Evolutionary conservation across 2,888 invertebrate species (phyloP), one percentile per base, ranked within the genome.

Genomic region (Tachystola acroxantha): DNA sequence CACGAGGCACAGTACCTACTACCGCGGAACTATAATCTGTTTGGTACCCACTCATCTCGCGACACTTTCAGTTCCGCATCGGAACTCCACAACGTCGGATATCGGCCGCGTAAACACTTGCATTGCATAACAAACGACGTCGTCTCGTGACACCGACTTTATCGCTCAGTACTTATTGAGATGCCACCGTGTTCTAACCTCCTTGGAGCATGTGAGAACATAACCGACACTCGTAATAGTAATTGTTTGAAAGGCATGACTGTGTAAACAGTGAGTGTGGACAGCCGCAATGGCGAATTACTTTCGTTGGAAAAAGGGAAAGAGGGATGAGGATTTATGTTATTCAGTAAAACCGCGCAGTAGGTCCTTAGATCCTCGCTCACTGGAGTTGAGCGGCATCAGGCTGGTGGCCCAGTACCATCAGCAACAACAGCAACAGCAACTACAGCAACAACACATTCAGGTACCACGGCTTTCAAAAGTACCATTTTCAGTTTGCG

Each of bases 301-400:
- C 59, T 91, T 92, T 64, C 88, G 90, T 46, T 92, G 92, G 92
- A 91, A 91, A 59, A 91, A 90, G 53, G 88, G 90, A 32, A 89
- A 89, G 50, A 78, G 88, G 51, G 89, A 89, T 57, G 90, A 89
- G 45, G 81, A 80, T 49, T 87, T 84, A 53, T 88, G 87, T 54
- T 87, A 79, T 62, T 81, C 88, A 30, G 80, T 84, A 47, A 92
- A 93, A 57, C 93, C 91, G 7, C 88, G 93, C 36, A 93, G 93
- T 68, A 88, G 92, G 42, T 94, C 93, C 1, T 72, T 94, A 68
- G 94, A 94, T 68, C 90, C 93, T 16, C 89, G 91, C 46, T 89
- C 92, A 6, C 74, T 93, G 60, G 92, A 93, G 62, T 80, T 90
- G 37, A 91, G 92, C 40, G 93, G 93, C 22, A 88, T 92, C 44